phyloP scores from a whole-genome alignment of 2,888 invertebrate genomes.

The Agriotes lineatus region DNA sequence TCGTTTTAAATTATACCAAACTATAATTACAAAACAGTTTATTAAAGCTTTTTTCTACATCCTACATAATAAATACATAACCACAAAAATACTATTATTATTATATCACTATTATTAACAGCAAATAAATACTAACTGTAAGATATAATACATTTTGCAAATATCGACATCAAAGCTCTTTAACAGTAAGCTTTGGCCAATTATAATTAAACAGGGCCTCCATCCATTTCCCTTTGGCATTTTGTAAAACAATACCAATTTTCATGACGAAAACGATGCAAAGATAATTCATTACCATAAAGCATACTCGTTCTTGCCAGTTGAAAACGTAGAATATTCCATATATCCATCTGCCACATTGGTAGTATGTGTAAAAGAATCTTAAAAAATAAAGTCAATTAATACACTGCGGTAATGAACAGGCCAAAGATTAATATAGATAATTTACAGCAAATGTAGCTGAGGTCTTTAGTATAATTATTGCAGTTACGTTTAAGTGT shows the following conservation, averaged over 20 bases:
- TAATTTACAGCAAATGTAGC: too few species aligned
- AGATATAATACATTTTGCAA: too few species aligned
- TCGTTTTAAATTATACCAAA: too few species aligned
- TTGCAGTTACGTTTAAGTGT: too few species aligned
- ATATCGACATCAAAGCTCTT: background rate
- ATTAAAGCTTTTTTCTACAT: too few species aligned
- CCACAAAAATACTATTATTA: too few species aligned
- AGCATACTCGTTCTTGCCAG: constrained; percentile 34
- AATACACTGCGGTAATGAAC: background rate
- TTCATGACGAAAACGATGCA: constrained; percentile 24
- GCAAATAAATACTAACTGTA: too few species aligned
- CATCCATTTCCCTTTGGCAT: background rate
- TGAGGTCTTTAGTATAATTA: too few species aligned
- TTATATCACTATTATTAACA: too few species aligned
- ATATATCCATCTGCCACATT: constrained; percentile 42
- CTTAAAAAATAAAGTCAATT: constrained; percentile 24
- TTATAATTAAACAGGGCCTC: background rate
- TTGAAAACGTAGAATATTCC: constrained; percentile 34
- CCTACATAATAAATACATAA: too few species aligned
- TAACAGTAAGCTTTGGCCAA: background rate
- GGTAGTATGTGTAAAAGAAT: constrained; percentile 40
- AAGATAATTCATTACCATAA: constrained; percentile 27
- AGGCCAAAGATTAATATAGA: background rate
- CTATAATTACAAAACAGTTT: too few species aligned
- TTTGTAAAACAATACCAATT: constrained; percentile 28